Evolutionary conservation across 2,888 invertebrate genomes (phyloP), one percentile per base, ranked within the genome.

Genomic region (Euzophera pinguis): DNA sequence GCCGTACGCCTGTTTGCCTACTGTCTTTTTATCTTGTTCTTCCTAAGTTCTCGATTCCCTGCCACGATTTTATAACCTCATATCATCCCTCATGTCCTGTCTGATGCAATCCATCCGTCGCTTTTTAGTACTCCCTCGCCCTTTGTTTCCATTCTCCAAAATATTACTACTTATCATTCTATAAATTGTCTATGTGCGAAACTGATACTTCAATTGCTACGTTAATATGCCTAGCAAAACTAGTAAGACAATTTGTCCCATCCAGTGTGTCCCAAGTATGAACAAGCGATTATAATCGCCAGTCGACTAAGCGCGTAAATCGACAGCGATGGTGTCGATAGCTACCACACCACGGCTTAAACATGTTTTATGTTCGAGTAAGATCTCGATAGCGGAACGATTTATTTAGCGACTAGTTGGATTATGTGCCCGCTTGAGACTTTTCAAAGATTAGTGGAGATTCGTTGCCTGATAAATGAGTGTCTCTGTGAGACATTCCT

Each of bases 281-380:
- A 84, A 81, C 75, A 76, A 78, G 73, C 72, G 86, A 87, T 88
- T 82, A 75, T 78, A 78, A 87, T 87, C 87, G 77, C 66, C 70
- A 60, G 68, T 62, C 64, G 66, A 58, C 53, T 62, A 62, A 59
- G 64, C 68, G 69, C 72, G 75, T 78, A 77, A 78, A 76, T 75
- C 73, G 67, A 51, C 35, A 63, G 58, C 64, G 69, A 72, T 72
- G 60, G 64, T 59, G 64, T 64, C 77, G 84, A 84, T 82, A 78
- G 67, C 69, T 69, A 71, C 76, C 73, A 72, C 75, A 59, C 61
- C 61, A 60, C 60, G 71, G 73, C 72, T 74, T 69, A 71, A 71
- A 63, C 74, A 67, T 75, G 78, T 73, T 76, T 83, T 81, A 84
- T 74, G 75, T 71, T 67, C 73, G 71, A 69, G 68, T 65, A 62